Evolutionary conservation across 2,113 vertebrate genomes (phyloP), one percentile per base, ranked within the genome.

Genomic region (Raja brachyura): DNA sequence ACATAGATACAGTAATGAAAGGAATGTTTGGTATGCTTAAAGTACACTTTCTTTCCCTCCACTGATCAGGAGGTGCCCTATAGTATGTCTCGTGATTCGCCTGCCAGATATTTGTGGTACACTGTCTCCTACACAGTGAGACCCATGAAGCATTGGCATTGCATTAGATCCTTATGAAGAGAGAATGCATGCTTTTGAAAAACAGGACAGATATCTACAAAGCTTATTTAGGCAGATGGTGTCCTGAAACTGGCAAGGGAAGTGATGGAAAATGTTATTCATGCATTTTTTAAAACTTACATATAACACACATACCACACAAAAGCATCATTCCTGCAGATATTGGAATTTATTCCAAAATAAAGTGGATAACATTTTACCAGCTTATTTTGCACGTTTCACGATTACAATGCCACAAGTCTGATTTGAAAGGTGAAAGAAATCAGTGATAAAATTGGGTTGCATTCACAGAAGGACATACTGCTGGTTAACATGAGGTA

Each of bases 31-130:
- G 68, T 54, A 92, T 92, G 33, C 33, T 92, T 54, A 74, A 92
- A 92, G 68, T 92, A 92, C 90, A 92, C 90, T 74, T 92, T 28
- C 22, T 20, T 74, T 22, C 66, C 86, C 68, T 92, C 48, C 33
- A 54, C 33, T 6, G 66, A 92, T 73, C 90, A 92, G 66, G 88
- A 92, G 90, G 10, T 74, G 66, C 39, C 5, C 33, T 48, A 18
- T 66, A 73, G 66, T 48, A 22, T 25, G 33, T 39, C 63, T 70
- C 33, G 3, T 73, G 68, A 73, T 48, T 33, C 4, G 33, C 22
- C 16, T 54, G 90, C 90, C 90, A 92, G 68, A 54, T 92, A 54
- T 73, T 92, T 92, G 90, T 73, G 63, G 90, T 92, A 10, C 9
- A 5, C 66, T 92, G 66, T 54, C 20, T 25, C 33, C 2, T 28